Conservation (phyloP, 2,888 invertebrate species). For the Nemoura dubitans region DNA sequence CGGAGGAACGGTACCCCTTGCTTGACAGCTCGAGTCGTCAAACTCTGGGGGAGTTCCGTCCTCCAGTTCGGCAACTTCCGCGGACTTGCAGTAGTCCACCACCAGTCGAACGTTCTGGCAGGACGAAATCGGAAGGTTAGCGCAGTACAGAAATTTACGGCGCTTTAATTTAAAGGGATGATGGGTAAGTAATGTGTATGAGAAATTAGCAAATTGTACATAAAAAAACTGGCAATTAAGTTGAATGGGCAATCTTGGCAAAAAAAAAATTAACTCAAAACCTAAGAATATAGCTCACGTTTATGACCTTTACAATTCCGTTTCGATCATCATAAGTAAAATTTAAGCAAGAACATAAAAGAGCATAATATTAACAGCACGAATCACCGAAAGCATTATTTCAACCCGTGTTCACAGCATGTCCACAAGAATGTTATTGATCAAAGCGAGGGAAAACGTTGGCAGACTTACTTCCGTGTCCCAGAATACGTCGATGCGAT, state of each 20-base stretch:
- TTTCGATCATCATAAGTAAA: not conserved
- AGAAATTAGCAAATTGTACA: not conserved
- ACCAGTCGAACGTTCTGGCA: conserved; percentile 83
- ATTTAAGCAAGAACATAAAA: not conserved
- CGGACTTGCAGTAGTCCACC: conserved; percentile 92
- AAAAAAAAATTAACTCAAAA: not conserved
- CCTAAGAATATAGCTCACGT: not conserved
- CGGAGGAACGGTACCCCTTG: conserved; percentile 88
- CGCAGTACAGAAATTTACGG: not conserved
- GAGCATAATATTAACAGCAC: not conserved
- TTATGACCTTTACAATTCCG: not conserved
- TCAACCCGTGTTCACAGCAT: not conserved
- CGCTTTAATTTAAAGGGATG: not conserved
- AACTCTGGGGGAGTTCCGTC: conserved; percentile 89
- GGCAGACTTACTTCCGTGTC: conserved; percentile 75
- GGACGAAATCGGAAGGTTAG: conserved; percentile 45
- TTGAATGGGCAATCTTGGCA: not conserved
- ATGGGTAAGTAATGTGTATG: not conserved
- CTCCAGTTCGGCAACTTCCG: conserved; percentile 87
- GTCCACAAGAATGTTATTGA: not conserved
- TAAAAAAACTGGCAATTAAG: not conserved
- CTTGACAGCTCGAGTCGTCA: conserved; percentile 90
- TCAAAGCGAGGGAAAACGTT: not conserved
- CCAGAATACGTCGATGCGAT: conserved; percentile 95
- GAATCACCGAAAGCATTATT: not conserved